These are phyloP conservation scores for Heliconius congener DNA, from an alignment of 1,140 invertebrate species.

Conservation along the genomic window DNA sequence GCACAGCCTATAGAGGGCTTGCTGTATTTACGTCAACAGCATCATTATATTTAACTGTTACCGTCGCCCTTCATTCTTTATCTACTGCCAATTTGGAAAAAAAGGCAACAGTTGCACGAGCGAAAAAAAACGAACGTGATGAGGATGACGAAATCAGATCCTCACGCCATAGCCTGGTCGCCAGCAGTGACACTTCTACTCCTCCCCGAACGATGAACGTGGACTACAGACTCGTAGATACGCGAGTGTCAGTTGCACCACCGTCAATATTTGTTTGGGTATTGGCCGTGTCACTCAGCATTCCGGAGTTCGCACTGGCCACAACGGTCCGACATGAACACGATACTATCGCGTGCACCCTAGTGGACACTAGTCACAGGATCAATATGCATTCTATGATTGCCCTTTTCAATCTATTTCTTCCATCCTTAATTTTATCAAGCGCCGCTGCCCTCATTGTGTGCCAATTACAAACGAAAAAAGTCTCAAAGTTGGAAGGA, in stretches of 20 bases:
- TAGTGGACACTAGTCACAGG: constrained; percentile 66
- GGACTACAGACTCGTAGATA: constrained; percentile 70
- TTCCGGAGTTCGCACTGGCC: constrained; percentile 79
- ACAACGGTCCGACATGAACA: constrained; percentile 60
- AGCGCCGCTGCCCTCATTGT: constrained; percentile 52
- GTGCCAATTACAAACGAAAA: constrained; percentile 60
- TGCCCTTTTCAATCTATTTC: constrained; percentile 68
- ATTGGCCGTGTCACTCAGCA: constrained; percentile 79
- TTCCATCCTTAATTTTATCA: constrained; percentile 66
- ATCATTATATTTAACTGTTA: constrained; percentile 78
- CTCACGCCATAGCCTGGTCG: constrained; percentile 75
- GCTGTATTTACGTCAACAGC: constrained; percentile 80
- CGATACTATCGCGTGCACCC: constrained; percentile 60
- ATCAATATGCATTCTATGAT: constrained; percentile 71
- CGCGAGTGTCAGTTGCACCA: constrained; percentile 71
- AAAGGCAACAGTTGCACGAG: constrained; percentile 53
- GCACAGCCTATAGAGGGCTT: constrained; percentile 76
- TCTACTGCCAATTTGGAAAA: constrained; percentile 79
- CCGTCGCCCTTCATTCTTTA: constrained; percentile 81
- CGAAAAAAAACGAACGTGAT: constrained; percentile 64
- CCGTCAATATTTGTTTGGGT: constrained; percentile 82
- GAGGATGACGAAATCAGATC: constrained; percentile 80
- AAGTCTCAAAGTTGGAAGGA: constrained; percentile 44
- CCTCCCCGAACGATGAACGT: constrained; percentile 75
- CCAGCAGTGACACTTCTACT: constrained; percentile 71